A percentile compares a stretch with the other conserved stretches of the same genome.
These are phyloP conservation scores for Indicator maculatus DNA, from an alignment of 2,113 vertebrate genomes.

Conservation along the genomic window DNA sequence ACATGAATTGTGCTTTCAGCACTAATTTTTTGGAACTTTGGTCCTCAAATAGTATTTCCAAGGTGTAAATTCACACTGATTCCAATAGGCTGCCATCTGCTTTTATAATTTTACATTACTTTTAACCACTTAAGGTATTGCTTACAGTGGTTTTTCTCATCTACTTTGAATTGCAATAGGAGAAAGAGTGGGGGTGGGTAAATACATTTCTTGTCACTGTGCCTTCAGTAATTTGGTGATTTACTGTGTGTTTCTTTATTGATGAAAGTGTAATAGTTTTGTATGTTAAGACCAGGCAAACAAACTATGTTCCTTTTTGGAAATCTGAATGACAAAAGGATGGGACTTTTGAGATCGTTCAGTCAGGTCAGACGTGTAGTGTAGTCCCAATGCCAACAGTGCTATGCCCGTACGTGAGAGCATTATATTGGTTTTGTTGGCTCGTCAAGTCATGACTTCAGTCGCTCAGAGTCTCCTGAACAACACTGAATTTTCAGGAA, in stretches of 20 bases:
- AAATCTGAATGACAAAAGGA: not conserved
- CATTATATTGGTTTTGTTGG: rapidly evolving
- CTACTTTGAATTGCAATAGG: not conserved
- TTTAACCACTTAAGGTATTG: not conserved
- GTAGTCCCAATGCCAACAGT: rapidly evolving
- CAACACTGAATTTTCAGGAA: not conserved
- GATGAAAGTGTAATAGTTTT: too few relatives aligned
- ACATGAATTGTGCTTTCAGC: conserved; percentile 25
- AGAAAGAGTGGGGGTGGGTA: not conserved
- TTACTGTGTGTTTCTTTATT: not conserved
- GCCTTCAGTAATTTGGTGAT: not conserved
- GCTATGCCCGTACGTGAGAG: rapidly evolving
- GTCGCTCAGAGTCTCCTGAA: rapidly evolving
- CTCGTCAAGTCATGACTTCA: rapidly evolving
- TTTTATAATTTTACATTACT: not conserved
- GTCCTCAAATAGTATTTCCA: not conserved
- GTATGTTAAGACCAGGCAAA: not conserved
- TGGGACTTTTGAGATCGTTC: rapidly evolving
- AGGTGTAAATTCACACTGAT: not conserved
- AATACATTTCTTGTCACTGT: not conserved
- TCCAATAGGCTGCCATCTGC: not conserved
- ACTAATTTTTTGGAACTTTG: conserved; percentile 8
- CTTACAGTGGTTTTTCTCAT: not conserved
- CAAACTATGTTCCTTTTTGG: rapidly evolving
- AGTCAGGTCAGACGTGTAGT: rapidly evolving